Evolutionary conservation across 2,113 vertebrate genomes (phyloP), one percentile per base, ranked within the genome.

Genomic region (Plecotus auritus): DNA sequence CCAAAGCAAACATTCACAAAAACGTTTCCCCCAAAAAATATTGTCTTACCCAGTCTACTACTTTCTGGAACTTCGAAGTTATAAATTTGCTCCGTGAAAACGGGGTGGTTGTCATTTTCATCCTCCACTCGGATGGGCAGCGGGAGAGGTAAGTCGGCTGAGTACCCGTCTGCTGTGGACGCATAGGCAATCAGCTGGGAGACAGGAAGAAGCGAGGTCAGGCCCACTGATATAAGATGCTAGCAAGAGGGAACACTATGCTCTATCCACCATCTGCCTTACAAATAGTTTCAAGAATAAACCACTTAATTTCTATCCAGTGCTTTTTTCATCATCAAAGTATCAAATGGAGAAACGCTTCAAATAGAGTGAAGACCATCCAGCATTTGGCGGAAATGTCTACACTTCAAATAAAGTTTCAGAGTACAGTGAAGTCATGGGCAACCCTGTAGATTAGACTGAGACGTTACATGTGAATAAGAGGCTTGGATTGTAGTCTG

Each of bases 81-180:
- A 89, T 98, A 98, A 90, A 76, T 1, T 0, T 47, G 1, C 61
- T 97, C 97, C 9, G 74, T 84, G 94, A 99, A 99, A 76, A 97
- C 7, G 0, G 99, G 99, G 9, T 95, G 37, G 30, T 99, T 99
- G 97, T 99, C 99, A 67, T 99, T 99, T 87, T 98, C 97, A 72
- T 99, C 99, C 35, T 98, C 98, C 22, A 99, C 96, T 22, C 81
- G 17, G 72, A 99, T 97, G 17, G 74, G 70, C 70, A 99, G 84
- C 1, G 95, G 59, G 59, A 99, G 97, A 2, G 98, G 98, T 0
- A 35, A 0, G 81, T 99, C 99, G 30, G 98, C 98, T 11, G 97
- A 90, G 61, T 73, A 18, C 0, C 96, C 45, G 45, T 99, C 99
- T 0, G 0, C 0, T 17, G 17, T 97, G 12, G 96, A 95, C 26